Evolutionary conservation across 1,140 invertebrate genomes (phyloP).

Genomic region (Drosophila triauraria): DNA sequence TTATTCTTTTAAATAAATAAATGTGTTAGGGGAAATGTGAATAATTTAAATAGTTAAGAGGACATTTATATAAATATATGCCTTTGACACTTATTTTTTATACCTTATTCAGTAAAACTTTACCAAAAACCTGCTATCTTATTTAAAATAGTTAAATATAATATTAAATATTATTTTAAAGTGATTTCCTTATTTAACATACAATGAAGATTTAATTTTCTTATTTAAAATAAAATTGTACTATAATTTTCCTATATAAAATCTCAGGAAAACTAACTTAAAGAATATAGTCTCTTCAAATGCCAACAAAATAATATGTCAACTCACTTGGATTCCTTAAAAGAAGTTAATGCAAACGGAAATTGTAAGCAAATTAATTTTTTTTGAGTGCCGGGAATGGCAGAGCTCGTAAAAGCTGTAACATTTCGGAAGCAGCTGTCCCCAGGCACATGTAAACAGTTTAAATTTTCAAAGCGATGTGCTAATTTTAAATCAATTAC

Average conservation of each 20-base stretch:
- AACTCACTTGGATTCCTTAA: neutral
- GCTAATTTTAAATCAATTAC: slow-evolving; percentile 83
- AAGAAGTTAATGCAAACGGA: neutral
- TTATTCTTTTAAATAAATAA: no score
- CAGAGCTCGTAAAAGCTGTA: slow-evolving; percentile 13
- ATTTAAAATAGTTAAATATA: no score
- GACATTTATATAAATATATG: no score
- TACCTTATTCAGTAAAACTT: no score
- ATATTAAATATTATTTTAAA: no score
- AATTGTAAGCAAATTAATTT: neutral
- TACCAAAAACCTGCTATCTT: no score
- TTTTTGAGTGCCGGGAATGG: neutral
- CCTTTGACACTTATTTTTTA: no score
- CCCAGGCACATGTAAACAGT: slow-evolving; percentile 79
- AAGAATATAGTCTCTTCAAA: no score
- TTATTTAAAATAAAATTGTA: no score
- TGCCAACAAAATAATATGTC: no score
- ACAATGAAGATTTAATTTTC: neutral
- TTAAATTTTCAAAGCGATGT: slow-evolving; percentile 78
- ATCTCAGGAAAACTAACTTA: neutral
- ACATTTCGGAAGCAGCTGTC: slow-evolving; percentile 42
- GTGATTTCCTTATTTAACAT: neutral
- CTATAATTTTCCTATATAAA: neutral
- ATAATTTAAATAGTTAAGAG: no score
- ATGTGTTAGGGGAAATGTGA: no score